These are phyloP conservation scores for Rhorus exstirpatorius DNA, from an alignment of 2,888 invertebrate genomes.

Conservation along the genomic window DNA sequence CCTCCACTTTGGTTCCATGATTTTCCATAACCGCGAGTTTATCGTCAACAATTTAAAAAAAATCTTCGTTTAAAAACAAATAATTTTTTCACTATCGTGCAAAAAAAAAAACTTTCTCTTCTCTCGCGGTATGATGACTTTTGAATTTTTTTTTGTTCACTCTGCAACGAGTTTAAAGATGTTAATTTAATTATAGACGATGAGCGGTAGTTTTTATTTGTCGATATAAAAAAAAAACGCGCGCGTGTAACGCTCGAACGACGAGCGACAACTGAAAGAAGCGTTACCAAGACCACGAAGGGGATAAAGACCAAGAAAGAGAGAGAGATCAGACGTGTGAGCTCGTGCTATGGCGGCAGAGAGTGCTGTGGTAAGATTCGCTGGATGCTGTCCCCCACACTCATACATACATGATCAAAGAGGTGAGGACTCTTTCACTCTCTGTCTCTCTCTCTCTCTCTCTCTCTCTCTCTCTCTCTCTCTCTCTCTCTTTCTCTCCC, in stretches of 20 bases:
- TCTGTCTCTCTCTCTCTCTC: slow-evolving; percentile 15
- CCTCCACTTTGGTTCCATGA: too few relatives aligned
- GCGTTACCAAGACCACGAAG: slow-evolving; percentile 73
- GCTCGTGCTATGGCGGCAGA: slow-evolving; percentile 27
- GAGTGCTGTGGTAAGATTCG: slow-evolving; percentile 29
- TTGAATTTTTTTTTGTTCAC: too few relatives aligned
- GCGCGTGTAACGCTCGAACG: slow-evolving; percentile 79
- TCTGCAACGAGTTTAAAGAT: too few relatives aligned
- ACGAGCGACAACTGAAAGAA: slow-evolving; percentile 83
- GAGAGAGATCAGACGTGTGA: slow-evolving; percentile 47
- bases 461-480: slow-evolving; percentile 44
- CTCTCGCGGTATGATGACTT: too few relatives aligned
- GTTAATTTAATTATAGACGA: background rate
- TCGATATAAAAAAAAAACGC: slow-evolving; percentile 39
- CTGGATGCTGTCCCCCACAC: slow-evolving; percentile 47
- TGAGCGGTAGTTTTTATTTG: slow-evolving; percentile 8
- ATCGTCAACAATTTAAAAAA: too few relatives aligned
- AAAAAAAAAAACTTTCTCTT: too few relatives aligned
- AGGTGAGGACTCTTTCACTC: slow-evolving; percentile 13
- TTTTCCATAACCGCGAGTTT: too few relatives aligned
- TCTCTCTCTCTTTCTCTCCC: background rate
- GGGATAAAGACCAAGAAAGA: slow-evolving; percentile 75
- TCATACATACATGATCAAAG: slow-evolving; percentile 32
- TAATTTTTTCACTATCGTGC: too few relatives aligned
- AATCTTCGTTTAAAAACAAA: too few relatives aligned